Conservation (phyloP, 2,797 vertebrate genomes). For the Peromyscus attwateri region DNA sequence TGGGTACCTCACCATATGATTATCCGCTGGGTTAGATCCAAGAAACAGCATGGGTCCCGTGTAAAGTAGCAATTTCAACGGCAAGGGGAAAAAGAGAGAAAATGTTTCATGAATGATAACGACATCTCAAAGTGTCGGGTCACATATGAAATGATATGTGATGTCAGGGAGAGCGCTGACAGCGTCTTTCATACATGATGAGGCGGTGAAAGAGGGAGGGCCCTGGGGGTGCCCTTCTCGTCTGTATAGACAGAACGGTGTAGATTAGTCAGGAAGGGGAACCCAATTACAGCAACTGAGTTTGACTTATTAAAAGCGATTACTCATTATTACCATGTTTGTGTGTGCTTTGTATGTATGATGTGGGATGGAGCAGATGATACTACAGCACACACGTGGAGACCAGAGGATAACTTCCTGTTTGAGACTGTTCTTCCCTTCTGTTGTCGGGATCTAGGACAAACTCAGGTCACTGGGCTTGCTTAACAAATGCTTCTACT, state of each 20-base stretch:
- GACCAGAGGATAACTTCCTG: not conserved
- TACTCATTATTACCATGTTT: not conserved
- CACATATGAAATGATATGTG: not conserved
- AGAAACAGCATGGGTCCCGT: not conserved
- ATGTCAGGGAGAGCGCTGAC: too few relatives aligned
- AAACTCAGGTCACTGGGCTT: not conserved
- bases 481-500: not conserved
- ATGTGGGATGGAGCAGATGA: not conserved
- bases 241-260: not conserved
- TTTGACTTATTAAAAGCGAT: not conserved
- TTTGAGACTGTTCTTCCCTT: not conserved
- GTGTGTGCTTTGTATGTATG: not conserved
- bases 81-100: not conserved
- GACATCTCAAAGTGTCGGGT: not conserved
- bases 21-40: not conserved
- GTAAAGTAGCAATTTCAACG: conserved; percentile 25
- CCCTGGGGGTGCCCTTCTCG: not conserved
- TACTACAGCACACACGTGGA: not conserved
- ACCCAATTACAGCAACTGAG: not conserved
- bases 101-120: not conserved
- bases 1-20: not conserved
- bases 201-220: not conserved
- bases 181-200: not conserved
- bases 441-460: not conserved
- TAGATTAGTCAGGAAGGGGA: not conserved